A percentile compares a stretch with the other conserved stretches of the same genome.
Conservation (phyloP, 2,113 vertebrate genomes). For the Natator depressus region DNA sequence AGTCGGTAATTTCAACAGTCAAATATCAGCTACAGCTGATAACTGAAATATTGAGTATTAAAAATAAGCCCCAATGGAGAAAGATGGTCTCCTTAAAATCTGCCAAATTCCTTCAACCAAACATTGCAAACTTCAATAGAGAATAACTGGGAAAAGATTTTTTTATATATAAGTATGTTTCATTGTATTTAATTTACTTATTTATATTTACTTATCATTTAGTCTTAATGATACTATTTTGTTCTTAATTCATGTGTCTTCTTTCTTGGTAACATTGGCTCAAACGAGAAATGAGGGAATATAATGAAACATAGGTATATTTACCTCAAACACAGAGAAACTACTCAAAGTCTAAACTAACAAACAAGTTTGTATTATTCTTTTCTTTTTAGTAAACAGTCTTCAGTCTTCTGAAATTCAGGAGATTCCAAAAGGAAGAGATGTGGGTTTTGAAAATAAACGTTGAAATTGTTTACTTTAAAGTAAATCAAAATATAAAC, state of each 20-base stretch:
- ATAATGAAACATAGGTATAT: not conserved
- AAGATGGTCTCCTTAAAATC: not conserved
- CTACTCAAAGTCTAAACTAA: rapidly evolving
- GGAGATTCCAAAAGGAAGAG: not conserved
- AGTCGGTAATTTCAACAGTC: not conserved
- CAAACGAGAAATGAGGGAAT: not conserved
- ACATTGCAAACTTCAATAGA: not conserved
- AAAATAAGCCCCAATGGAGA: not conserved
- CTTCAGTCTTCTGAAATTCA: not conserved
- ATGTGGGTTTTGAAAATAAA: not conserved
- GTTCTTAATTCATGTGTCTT: not conserved
- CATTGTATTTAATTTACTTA: not conserved
- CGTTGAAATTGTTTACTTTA: not conserved
- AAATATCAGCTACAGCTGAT: not conserved
- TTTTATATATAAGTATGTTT: not conserved
- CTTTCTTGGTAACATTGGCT: not conserved
- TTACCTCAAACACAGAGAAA: not conserved
- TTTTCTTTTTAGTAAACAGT: not conserved
- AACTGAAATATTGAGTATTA: not conserved
- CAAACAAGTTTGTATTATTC: not conserved
- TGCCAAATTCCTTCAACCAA: not conserved
- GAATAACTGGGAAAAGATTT: not conserved
- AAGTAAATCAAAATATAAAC: rapidly evolving
- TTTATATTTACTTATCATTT: not conserved
- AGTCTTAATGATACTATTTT: not conserved